Evolutionary conservation across 2,888 invertebrate species (phyloP).

Genomic region (Siphonodentalium dalli): DNA sequence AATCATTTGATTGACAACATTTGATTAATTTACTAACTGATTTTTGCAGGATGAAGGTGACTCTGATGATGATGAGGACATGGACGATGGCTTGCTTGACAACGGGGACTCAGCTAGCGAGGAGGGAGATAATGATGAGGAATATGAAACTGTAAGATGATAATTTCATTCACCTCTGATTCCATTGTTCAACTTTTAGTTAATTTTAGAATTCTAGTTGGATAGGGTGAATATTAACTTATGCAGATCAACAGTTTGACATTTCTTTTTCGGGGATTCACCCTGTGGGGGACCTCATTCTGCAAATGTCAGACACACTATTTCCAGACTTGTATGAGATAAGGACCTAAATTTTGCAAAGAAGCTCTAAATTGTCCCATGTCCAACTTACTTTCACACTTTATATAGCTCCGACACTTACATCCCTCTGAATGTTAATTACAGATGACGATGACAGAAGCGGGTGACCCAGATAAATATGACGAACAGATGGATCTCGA

Average conservation of each 20-base stretch:
- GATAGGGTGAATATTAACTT: too few species aligned
- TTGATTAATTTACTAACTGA: too few species aligned
- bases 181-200: background rate
- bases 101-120: slow-evolving; percentile 36
- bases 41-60: slow-evolving; percentile 27
- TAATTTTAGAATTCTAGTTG: background rate
- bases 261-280: too few species aligned
- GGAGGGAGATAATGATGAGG: slow-evolving; percentile 62
- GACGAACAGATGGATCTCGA: slow-evolving; percentile 76
- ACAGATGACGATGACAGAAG: slow-evolving; percentile 41
- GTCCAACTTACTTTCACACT: too few species aligned
- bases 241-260: too few species aligned
- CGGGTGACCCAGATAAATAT: slow-evolving; percentile 66
- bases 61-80: slow-evolving; percentile 34
- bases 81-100: slow-evolving; percentile 27
- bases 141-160: slow-evolving; percentile 51
- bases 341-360: background rate
- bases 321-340: background rate
- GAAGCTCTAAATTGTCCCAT: too few species aligned
- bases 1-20: too few species aligned
- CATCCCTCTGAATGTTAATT: background rate
- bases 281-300: too few species aligned
- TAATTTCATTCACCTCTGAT: background rate
- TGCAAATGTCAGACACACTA: background rate
- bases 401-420: background rate